Percentiles rank a stretch among this genome's conserved stretches.
Evolutionary conservation across 2,113 vertebrate genomes (phyloP).

Genomic region (Cephalopholis sonnerati): DNA sequence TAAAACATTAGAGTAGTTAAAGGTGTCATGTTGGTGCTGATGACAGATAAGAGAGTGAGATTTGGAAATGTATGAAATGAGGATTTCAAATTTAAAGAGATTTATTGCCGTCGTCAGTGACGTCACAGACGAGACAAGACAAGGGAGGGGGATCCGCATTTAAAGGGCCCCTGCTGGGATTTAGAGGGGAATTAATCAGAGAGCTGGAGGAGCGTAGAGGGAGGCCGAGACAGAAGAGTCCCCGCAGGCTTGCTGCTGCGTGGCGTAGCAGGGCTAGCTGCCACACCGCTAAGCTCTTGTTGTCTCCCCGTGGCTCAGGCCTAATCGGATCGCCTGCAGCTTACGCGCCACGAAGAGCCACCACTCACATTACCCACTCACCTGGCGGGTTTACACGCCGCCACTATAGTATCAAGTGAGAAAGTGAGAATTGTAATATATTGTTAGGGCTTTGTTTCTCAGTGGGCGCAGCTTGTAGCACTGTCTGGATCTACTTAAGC

Average conservation of each 20-base stretch:
- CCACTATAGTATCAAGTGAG: not conserved
- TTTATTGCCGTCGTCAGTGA: not conserved
- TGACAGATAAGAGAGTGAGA: constrained; percentile 1
- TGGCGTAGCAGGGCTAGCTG: constrained; percentile 45
- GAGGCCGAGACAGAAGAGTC: constrained; percentile 43
- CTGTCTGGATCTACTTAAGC: constrained; percentile 52
- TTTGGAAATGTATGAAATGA: not conserved
- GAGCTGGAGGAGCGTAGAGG: constrained; percentile 39
- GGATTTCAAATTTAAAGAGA: constrained; percentile 4
- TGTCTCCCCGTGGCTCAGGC: constrained; percentile 63
- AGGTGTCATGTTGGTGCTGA: not conserved
- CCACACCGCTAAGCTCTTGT: constrained; percentile 73
- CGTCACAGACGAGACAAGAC: constrained; percentile 22
- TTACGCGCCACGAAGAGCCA: constrained; percentile 60
- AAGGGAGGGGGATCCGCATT: constrained; percentile 1
- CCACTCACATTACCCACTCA: constrained; percentile 57
- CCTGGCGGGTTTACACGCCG: constrained; percentile 61
- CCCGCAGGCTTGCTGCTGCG: constrained; percentile 33
- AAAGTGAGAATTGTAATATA: constrained; percentile 31
- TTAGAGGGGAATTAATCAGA: constrained; percentile 55
- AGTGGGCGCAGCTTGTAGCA: not conserved
- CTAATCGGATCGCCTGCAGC: constrained; percentile 75
- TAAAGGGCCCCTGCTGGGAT: constrained; percentile 39
- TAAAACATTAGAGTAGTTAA: not conserved
- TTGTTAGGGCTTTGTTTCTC: constrained; percentile 19